Evolutionary conservation across 2,113 vertebrate genomes (phyloP), one percentile per base, ranked within the genome.

Genomic region (Thunnus maccoyii): DNA sequence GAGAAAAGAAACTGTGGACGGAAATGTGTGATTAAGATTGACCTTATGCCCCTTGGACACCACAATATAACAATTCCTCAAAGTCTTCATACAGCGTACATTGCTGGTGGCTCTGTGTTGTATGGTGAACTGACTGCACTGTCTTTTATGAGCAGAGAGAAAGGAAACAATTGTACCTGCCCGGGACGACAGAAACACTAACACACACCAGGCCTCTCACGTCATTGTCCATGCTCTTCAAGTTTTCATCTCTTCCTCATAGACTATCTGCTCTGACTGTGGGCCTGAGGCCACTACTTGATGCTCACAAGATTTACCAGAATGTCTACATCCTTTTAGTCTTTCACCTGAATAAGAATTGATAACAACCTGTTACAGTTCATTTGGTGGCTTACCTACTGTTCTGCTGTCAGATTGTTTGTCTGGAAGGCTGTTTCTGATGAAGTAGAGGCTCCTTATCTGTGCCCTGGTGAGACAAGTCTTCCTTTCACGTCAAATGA

Each of bases 361-460:
- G 8, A 2, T 36, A n/a, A 69, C 25, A 22, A 54, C 47, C 14
- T 50, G 27, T 32, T 14, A 18, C 0, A 54, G 12, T 32, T 58
- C 10, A 48, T 47, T 22, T 30, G 0, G 18, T 46, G 36, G 18
- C 74, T 87, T 90, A 91, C 89, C 82, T 89, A 74, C 54, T 41
- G 20, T 16, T 50, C 58, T 75, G 55, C 67, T 76, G 36, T 46
- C 2, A 2, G 44, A 8, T 18, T 2, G 11, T 64, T 15, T 22
- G 47, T 72, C 68, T 16, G 9, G 67, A 8, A 8, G 27, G 14
- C 27, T 55, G 65, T 36, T 76, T 82, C 18, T 57, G 18, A n/a
- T 83, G 36, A 48, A 30, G 4, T 18, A 20, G 9, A 22, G 22
- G 71, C 48, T 82, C 70, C n/a, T 73, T 36, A 30, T 69, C 48